Percentiles rank a stretch among this genome's conserved stretches.
phyloP scores from a whole-genome alignment of 2,888 invertebrate genomes.

The Diadromus collaris region DNA sequence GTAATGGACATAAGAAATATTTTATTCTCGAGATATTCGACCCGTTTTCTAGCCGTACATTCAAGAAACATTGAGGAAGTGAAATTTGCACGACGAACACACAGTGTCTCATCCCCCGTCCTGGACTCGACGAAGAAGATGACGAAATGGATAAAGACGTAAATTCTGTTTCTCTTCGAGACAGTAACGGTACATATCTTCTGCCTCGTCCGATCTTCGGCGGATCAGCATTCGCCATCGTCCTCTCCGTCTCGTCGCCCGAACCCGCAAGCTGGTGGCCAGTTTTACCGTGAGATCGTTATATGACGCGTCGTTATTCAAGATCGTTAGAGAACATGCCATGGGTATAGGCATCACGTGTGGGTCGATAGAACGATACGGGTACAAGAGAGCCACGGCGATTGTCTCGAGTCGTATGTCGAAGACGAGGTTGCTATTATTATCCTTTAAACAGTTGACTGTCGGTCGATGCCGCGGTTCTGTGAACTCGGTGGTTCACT shows the following conservation, averaged over 20 bases:
- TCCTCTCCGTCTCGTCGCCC: conserved; percentile 64
- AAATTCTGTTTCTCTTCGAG: conserved; percentile 47
- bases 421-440: conserved; percentile 30
- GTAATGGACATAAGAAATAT: conserved; percentile 8
- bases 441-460: not conserved
- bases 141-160: conserved; percentile 16
- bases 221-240: conserved; percentile 53
- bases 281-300: conserved; percentile 71
- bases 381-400: conserved; percentile 23
- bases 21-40: not conserved
- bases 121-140: not conserved
- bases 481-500: conserved; percentile 16
- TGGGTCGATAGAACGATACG: conserved; percentile 36
- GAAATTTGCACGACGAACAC: conserved; percentile 25
- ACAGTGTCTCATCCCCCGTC: conserved; percentile 16
- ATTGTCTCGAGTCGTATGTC: conserved; percentile 20
- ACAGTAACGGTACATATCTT: conserved; percentile 67
- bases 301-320: conserved; percentile 75
- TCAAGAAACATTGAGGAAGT: conserved; percentile 30
- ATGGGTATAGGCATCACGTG: conserved; percentile 58
- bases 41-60: conserved; percentile 12
- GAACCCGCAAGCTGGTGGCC: conserved; percentile 35
- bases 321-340: conserved; percentile 71
- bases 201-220: conserved; percentile 22
- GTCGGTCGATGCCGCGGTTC: not conserved